Evolutionary conservation across 92 coral and sea anemone species (phyloP).

Genomic region (Parazoanthus darwini): DNA sequence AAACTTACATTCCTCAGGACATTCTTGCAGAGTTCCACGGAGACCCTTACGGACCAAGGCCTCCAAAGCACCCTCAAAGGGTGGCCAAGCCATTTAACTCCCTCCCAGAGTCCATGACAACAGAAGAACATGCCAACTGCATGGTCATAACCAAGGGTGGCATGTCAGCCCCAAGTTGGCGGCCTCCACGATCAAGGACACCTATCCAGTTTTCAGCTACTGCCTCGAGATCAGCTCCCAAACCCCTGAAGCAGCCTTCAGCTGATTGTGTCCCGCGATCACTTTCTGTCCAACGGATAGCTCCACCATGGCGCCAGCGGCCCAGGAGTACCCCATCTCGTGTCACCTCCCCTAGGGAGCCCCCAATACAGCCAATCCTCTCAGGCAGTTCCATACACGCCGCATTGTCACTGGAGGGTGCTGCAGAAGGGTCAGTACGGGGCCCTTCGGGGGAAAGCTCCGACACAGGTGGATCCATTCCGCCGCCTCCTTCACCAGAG

Average conservation of each 20-base stretch:
- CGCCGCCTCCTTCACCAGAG: slow-evolving; percentile 94
- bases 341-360: slow-evolving; percentile 45
- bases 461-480: slow-evolving; percentile 59
- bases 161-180: slow-evolving; percentile 73
- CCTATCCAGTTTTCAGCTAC: slow-evolving; percentile 78
- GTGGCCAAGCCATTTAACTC: slow-evolving; percentile 8
- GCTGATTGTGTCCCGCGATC: slow-evolving; percentile 74
- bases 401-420: slow-evolving; percentile 30
- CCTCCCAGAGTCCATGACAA: slow-evolving; percentile 37
- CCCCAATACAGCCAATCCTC: slow-evolving; percentile 58
- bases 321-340: slow-evolving; percentile 80
- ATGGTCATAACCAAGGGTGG: slow-evolving; percentile 56
- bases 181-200: slow-evolving; percentile 83
- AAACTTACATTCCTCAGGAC: slow-evolving; percentile 78
- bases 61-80: neutral
- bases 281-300: slow-evolving; percentile 58
- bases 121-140: slow-evolving; percentile 40
- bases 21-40: slow-evolving; percentile 74
- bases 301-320: slow-evolving; percentile 43
- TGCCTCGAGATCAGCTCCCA: slow-evolving; percentile 71
- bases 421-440: slow-evolving; percentile 47
- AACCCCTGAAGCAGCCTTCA: slow-evolving; percentile 82
- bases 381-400: slow-evolving; percentile 71
- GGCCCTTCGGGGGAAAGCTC: slow-evolving; percentile 39
- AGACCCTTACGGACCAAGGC: slow-evolving; percentile 60